A percentile compares a stretch with the other conserved stretches of the same genome.
Evolutionary conservation across 2,113 vertebrate species (phyloP).

Genomic region (Dascyllus trimaculatus): DNA sequence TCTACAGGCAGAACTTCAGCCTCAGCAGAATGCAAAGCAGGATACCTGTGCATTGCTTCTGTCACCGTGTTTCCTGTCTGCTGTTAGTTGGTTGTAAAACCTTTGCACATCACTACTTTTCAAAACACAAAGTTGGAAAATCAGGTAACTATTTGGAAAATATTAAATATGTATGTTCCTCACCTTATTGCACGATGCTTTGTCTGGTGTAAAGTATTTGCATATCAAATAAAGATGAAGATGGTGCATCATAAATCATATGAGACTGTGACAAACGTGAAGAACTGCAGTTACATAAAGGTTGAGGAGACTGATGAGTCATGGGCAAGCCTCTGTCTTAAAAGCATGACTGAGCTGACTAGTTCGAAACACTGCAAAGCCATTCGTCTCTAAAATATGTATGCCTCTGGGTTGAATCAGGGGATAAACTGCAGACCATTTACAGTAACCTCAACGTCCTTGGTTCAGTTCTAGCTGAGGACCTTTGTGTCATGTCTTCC

Average conservation of each 20-base stretch:
- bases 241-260: neutral
- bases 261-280: neutral
- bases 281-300: neutral
- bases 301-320: too few species aligned
- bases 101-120: neutral
- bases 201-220: neutral
- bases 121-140: neutral
- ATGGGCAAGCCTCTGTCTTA: neutral
- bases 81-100: neutral
- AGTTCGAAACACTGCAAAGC: neutral
- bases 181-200: neutral
- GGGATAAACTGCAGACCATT: too few species aligned
- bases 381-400: too few species aligned
- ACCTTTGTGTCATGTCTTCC: neutral
- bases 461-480: too few species aligned
- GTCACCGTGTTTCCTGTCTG: neutral
- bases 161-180: neutral
- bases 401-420: too few species aligned
- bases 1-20: slow-evolving; percentile 21
- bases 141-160: too few species aligned
- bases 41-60: neutral
- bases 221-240: neutral
- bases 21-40: slow-evolving; percentile 66
- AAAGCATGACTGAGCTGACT: neutral
- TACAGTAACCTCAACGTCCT: too few species aligned